phyloP scores from a whole-genome alignment of 2,888 invertebrate species.

The Dasypolia templi region DNA sequence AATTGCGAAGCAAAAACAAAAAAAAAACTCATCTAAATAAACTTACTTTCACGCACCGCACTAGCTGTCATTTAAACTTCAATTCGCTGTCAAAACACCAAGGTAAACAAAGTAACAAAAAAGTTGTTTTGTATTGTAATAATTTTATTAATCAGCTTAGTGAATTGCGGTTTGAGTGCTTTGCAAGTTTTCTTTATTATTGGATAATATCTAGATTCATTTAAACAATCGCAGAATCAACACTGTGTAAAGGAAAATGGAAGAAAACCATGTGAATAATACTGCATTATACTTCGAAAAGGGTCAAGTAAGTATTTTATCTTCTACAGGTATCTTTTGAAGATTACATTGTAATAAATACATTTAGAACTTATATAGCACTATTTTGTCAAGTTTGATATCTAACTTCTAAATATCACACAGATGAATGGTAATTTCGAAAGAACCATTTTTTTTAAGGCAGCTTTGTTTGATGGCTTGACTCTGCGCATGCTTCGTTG shows the following conservation, averaged over 20 bases:
- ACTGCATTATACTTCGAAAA: constrained; percentile 82
- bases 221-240: background rate
- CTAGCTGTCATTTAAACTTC: constrained; percentile 20
- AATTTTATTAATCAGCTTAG: constrained; percentile 20
- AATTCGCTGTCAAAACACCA: constrained; percentile 27
- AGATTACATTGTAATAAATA: background rate
- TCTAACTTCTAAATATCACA: background rate
- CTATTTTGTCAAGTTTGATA: background rate
- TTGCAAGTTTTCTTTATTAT: background rate
- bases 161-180: background rate
- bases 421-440: background rate
- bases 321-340: background rate
- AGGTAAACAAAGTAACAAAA: constrained; percentile 37
- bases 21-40: no score
- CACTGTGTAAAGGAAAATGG: constrained; percentile 70
- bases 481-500: background rate
- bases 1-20: no score
- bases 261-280: constrained; percentile 80
- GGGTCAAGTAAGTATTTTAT: constrained; percentile 77
- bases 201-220: background rate
- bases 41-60: background rate
- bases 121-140: constrained; percentile 9
- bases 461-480: background rate
- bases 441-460: background rate
- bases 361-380: background rate